Percentiles rank a stretch among this genome's conserved stretches.
Conservation (phyloP, 2,113 vertebrate species). For the Brachypteracias leptosomus region DNA sequence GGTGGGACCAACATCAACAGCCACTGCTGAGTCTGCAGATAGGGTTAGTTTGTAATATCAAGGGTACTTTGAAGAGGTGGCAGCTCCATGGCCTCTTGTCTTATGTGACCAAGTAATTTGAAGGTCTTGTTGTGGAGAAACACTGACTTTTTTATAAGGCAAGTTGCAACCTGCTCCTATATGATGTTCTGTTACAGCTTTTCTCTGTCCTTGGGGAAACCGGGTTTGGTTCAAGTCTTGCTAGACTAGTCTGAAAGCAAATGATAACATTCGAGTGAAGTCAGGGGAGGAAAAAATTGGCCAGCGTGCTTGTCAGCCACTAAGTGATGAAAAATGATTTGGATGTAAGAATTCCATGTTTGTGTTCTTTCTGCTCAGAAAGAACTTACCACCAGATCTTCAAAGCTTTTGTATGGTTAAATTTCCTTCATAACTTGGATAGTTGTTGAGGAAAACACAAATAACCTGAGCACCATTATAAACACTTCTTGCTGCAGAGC, state of each 20-base stretch:
- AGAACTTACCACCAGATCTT: background rate
- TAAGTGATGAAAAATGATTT: background rate
- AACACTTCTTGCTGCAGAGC: background rate
- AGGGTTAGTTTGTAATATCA: background rate
- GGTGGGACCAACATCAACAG: background rate
- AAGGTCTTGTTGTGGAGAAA: background rate
- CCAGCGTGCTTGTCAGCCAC: background rate
- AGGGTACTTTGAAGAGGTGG: background rate
- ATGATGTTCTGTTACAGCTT: background rate
- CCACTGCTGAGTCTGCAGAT: background rate
- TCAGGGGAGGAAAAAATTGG: background rate
- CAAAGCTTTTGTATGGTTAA: background rate
- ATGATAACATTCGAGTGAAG: background rate
- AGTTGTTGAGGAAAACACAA: background rate
- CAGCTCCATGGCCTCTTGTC: background rate
- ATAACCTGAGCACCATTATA: background rate
- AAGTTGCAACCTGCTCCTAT: background rate
- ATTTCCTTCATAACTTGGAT: background rate
- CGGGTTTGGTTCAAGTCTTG: background rate
- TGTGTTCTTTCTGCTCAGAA: background rate
- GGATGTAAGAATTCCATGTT: background rate
- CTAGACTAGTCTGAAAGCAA: background rate
- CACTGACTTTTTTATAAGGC: background rate
- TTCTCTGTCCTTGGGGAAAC: background rate
- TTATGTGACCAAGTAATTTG: background rate